Base-by-base conservation (phyloP, 2,888 invertebrate species). In the Tanypteryx hageni region DNA sequence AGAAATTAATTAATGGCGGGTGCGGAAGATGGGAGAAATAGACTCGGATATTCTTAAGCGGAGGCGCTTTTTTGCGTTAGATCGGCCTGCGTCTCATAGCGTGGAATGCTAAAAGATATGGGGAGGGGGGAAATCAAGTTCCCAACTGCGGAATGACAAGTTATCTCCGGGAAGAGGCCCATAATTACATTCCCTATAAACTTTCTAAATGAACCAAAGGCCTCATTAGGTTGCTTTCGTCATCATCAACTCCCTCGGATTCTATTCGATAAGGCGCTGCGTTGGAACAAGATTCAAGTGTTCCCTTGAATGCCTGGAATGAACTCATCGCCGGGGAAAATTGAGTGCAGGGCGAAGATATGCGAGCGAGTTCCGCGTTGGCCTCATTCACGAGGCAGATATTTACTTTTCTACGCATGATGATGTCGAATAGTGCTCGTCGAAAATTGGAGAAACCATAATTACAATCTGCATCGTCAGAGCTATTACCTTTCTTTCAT, bases 201-300 rank as follows among this genome's bases (percentile, higher is more conserved):
- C 76, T 76, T 27, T 27, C 76, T 27, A 76, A 76, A 76, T 76
- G 76, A 76, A 76, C 22, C 76, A 27, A 27, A 76, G 76, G 27
- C 76, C 76, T 76, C 76, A 76, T 76, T 76, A 76, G 76, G 27
- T 27, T 27, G 27, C 22, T 76, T 76, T 76, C 22, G 76, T 27
- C 76, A 13, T 76, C 68, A 68, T 68, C 68, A 68, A 68, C n/a
- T 68, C 68, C 68, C 68, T 68, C 68, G 68, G n/a, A 68, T 22
- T 68, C 22, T n/a, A 68, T 76, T 22, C 76, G 76, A 76, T 76
- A 76, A 76, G 13, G 76, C 22, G 44, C 44, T 44, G 44, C 44
- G 44, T 44, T 5, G 44, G 44, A 44, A 44, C 5, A 44, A 44
- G 44, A 13, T 0, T n/a, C 68, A 22, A 22, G n/a, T n/a, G 7